phyloP scores from a whole-genome alignment of 2,113 vertebrate species.

The Mirounga angustirostris region DNA sequence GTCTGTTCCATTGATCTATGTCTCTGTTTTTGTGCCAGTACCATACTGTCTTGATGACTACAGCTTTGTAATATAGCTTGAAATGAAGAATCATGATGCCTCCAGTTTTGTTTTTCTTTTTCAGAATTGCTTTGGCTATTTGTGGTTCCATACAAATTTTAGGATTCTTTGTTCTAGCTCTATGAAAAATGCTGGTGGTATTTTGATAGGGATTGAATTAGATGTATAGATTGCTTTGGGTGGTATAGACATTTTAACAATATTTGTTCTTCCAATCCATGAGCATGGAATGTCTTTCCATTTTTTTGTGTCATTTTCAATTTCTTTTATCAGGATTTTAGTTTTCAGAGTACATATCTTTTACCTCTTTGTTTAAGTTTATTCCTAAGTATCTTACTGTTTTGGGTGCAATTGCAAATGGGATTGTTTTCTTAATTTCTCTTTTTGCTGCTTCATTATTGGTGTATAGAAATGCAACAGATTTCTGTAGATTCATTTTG shows the following conservation, averaged over 20 bases:
- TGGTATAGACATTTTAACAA: neutral
- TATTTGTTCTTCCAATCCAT: neutral
- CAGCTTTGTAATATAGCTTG: neutral
- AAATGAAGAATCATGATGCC: neutral
- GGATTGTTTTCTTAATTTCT: neutral
- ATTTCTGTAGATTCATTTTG: neutral
- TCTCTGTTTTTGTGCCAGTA: neutral
- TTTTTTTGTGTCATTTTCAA: neutral
- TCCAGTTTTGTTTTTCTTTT: neutral
- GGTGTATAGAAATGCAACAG: neutral
- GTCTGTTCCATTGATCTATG: neutral
- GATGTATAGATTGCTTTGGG: neutral
- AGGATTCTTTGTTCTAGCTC: neutral
- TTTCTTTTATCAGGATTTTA: neutral
- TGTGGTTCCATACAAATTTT: neutral
- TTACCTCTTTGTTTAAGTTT: neutral
- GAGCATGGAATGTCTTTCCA: neutral
- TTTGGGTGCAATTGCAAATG: neutral
- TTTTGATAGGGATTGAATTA: neutral
- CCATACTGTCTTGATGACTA: neutral
- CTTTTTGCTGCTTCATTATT: neutral
- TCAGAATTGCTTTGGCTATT: neutral
- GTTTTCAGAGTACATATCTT: neutral
- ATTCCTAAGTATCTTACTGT: neutral
- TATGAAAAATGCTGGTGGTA: neutral